Conservation (phyloP, 2,113 vertebrate species). For the Nothoprocta perdicaria region DNA sequence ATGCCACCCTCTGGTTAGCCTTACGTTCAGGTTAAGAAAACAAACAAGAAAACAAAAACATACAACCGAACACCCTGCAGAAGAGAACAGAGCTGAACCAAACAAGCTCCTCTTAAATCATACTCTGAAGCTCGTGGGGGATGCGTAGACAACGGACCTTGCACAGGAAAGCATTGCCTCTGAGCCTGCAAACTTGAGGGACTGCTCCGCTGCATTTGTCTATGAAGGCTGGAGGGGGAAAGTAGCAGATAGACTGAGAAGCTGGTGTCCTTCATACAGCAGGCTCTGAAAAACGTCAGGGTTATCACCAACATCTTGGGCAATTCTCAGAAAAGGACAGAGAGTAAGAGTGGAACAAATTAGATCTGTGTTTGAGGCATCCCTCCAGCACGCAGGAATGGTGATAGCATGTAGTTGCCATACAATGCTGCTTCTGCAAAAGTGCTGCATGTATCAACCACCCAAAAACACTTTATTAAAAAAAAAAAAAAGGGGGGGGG, state of each 20-base stretch:
- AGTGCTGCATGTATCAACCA: neutral
- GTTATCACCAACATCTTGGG: neutral
- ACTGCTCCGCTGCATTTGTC: neutral
- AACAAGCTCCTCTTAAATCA: neutral
- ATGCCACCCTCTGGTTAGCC: neutral
- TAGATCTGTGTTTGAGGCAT: neutral
- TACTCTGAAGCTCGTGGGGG: neutral
- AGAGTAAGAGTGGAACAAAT: neutral
- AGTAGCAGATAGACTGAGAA: neutral
- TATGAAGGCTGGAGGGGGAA: neutral
- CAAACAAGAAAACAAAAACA: neutral
- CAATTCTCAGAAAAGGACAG: neutral
- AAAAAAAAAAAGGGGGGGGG: neutral
- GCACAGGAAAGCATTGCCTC: neutral
- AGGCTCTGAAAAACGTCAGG: neutral
- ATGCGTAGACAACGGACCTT: neutral
- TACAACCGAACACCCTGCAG: neutral
- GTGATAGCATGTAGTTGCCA: rapidly evolving
- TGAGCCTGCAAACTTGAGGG: neutral
- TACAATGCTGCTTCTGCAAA: neutral
- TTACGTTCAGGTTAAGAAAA: neutral
- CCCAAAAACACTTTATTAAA: neutral
- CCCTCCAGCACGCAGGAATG: neutral
- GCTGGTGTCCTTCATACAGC: neutral
- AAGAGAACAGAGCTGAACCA: neutral